A percentile compares a stretch with the other conserved stretches of the same genome.
Evolutionary conservation across 1,140 invertebrate genomes (phyloP).

Genomic region (Drosophila azteca): DNA sequence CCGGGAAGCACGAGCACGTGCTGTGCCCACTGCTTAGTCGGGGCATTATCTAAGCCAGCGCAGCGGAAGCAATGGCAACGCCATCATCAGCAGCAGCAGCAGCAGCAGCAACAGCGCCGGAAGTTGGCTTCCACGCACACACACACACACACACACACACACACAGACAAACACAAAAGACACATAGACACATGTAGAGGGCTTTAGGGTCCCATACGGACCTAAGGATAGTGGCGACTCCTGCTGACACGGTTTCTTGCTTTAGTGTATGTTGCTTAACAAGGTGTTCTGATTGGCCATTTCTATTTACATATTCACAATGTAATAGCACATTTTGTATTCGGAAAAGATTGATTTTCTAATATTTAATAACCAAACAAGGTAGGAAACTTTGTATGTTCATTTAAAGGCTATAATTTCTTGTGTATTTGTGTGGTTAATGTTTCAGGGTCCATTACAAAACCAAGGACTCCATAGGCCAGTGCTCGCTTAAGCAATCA

Average conservation of each 20-base stretch:
- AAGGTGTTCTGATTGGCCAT: slow-evolving; percentile 1
- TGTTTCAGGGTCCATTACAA: too few species aligned
- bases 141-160: slow-evolving; percentile 21
- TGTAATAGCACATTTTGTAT: too few species aligned
- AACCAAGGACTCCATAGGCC: neutral
- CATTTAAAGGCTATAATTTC: too few species aligned
- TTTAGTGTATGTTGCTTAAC: slow-evolving; percentile 20
- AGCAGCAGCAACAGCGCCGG: slow-evolving; percentile 24
- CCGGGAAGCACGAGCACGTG: slow-evolving; percentile 38
- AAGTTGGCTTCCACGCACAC: slow-evolving; percentile 28
- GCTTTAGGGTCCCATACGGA: neutral
- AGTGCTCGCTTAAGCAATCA: too few species aligned
- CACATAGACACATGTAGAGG: neutral
- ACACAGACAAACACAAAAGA: neutral
- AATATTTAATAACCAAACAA: too few species aligned
- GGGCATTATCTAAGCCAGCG: slow-evolving; percentile 47
- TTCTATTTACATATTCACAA: neutral
- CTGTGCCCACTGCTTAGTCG: slow-evolving; percentile 53
- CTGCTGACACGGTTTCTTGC: slow-evolving; percentile 38
- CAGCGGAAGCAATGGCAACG: slow-evolving; percentile 44
- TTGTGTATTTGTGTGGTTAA: too few species aligned
- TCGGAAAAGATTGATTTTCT: too few species aligned
- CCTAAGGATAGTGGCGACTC: slow-evolving; percentile 23
- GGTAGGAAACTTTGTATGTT: too few species aligned
- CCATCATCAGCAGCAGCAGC: slow-evolving; percentile 29